Base-by-base conservation (phyloP, 2,113 vertebrate species). In the Oryzias javanicus region DNA sequence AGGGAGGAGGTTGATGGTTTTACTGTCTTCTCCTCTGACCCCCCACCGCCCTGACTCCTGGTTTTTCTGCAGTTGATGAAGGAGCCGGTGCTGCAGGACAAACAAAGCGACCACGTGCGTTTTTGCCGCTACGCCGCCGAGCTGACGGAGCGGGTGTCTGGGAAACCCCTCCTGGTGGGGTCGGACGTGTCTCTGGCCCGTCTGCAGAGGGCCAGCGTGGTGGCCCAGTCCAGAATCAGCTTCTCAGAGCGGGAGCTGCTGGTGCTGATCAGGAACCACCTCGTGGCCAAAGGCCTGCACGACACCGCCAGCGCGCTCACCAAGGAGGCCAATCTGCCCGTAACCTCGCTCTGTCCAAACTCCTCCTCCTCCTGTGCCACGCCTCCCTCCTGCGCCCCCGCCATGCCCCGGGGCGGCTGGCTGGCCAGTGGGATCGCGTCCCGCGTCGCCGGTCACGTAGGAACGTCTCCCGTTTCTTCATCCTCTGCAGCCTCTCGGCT, bases 61-160 rank as follows among this genome's bases (percentile, higher is more conserved):
- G 25, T 4, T 53, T 0, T 25, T 5, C 56, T 2, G 0, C 50
- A 88, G 88, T 86, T 99, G 74, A 99, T 99, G 96, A 97, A 98
- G 60, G 97, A 99, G 76, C 97, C 97, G 0, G 93, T 99, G 59
- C 92, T 99, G n/a, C 97, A 98, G 92, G 97, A 99, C 91, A 99
- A 98, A 74, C 94, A 96, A 24, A 95, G 93, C 0, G 95, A 99
- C 65, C 97, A 99, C 0, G 94, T 96, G 17, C 94, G 94, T n/a
- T 99, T 99, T 89, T 99, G 97, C 89, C 94, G 95, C 17, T 97
- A 93, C 0, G 94, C 97, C 0, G 94, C 94, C 0, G 94, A 98
- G 78, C 93, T 99, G 53, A 97, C 95, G 0, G 96, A 98, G 82
- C 90, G 96, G 0, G 93, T 98, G 13, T 99, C 96, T 0, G 97